Conservation (phyloP, 2,797 vertebrate species). For the Rachycentron canadum region DNA sequence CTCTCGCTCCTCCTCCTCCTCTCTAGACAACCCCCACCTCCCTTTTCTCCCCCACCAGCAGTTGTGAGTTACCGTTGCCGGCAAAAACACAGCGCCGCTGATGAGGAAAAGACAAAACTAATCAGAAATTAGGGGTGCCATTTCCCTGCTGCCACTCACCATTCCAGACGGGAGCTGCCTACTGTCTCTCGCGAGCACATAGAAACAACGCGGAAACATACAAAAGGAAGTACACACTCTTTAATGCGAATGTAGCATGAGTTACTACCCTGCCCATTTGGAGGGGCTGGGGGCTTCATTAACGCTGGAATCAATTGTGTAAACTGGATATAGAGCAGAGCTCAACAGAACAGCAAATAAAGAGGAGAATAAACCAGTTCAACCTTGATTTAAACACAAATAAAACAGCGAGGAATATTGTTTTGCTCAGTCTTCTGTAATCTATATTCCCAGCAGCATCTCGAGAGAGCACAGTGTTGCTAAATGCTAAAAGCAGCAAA, state of each 20-base stretch:
- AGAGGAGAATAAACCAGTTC: conserved; percentile 28
- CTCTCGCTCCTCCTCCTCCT: background rate
- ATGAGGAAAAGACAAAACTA: conserved; percentile 76
- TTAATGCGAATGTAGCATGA: conserved; percentile 37
- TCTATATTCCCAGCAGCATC: conserved; percentile 27
- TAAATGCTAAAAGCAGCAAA: conserved; percentile 30
- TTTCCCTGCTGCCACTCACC: conserved; percentile 76
- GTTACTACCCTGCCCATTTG: conserved; percentile 21
- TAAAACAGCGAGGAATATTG: conserved; percentile 23
- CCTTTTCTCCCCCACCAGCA: conserved; percentile 9
- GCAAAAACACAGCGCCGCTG: conserved; percentile 42
- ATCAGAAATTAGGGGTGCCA: conserved; percentile 76
- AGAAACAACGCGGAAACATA: background rate
- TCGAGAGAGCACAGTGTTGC: background rate
- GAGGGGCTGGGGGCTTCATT: conserved; percentile 34
- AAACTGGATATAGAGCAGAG: conserved; percentile 13
- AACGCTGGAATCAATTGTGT: conserved; percentile 35
- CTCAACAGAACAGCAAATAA: conserved; percentile 27
- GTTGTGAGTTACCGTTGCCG: conserved; percentile 41
- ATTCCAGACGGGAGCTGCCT: conserved; percentile 54
- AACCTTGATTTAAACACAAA: conserved; percentile 34
- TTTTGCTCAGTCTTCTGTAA: conserved; percentile 30
- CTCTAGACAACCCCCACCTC: background rate
- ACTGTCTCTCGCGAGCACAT: too few species aligned
- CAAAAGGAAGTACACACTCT: conserved; percentile 38